phyloP scores from a whole-genome alignment of 2,888 invertebrate species.

The Himalopsyche japonica region DNA sequence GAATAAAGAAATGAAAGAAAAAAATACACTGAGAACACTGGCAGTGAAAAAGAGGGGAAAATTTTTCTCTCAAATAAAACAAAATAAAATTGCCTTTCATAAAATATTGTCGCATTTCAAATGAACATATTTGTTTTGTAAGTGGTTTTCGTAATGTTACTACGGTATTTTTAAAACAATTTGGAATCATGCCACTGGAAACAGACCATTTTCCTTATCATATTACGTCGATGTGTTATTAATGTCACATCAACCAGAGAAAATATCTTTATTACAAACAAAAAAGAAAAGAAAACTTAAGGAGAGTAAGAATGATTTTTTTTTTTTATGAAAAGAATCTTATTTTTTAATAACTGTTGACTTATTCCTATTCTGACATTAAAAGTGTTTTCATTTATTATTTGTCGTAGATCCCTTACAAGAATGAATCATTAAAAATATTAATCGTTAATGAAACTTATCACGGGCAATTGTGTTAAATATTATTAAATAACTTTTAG shows the following conservation, averaged over 20 bases:
- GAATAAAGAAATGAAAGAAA: conserved; percentile 11
- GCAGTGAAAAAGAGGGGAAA: neutral
- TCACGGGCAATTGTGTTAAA: too few species aligned
- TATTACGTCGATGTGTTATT: conserved; percentile 8
- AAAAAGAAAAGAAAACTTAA: neutral
- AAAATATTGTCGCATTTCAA: neutral
- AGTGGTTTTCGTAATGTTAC: neutral
- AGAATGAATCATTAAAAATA: too few species aligned
- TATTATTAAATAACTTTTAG: too few species aligned
- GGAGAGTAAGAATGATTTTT: too few species aligned
- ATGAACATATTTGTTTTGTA: neutral
- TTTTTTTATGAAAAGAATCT: too few species aligned
- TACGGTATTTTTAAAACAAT: neutral
- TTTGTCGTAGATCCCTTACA: too few species aligned
- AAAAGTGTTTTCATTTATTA: too few species aligned
- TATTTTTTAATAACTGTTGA: too few species aligned
- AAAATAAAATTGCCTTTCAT: neutral
- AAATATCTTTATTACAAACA: neutral
- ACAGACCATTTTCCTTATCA: conserved; percentile 26
- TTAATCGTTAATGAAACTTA: too few species aligned
- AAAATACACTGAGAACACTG: neutral
- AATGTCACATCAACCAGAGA: neutral
- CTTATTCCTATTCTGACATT: too few species aligned
- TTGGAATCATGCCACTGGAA: conserved; percentile 25
- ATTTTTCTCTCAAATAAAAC: neutral